These are phyloP conservation scores for Dasyprocta punctata DNA, from an alignment of 2,113 vertebrate species.

Conservation along the genomic window DNA sequence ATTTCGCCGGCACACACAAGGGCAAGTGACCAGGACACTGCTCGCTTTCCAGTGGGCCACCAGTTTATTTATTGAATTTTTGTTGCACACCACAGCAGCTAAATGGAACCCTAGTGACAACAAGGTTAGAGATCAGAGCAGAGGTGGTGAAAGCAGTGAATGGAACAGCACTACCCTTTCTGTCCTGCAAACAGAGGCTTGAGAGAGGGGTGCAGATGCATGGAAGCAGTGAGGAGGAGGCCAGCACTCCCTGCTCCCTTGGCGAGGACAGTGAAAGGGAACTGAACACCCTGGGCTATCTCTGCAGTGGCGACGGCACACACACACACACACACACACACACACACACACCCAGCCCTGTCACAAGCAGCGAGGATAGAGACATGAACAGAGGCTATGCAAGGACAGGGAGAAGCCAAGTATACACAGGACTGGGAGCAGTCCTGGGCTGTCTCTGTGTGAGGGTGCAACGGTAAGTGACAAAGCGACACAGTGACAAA, in stretches of 20 bases:
- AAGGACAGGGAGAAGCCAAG: background rate
- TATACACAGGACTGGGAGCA: background rate
- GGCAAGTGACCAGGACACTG: background rate
- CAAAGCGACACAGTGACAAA: background rate
- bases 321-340: too few relatives aligned
- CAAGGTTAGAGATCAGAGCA: background rate
- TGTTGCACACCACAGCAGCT: background rate
- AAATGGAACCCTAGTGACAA: background rate
- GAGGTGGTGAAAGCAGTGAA: background rate
- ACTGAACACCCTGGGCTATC: background rate
- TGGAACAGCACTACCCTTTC: background rate
- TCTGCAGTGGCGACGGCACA: background rate
- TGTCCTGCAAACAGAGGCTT: background rate
- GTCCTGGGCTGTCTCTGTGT: background rate
- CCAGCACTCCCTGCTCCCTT: background rate
- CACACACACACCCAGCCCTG: too few relatives aligned
- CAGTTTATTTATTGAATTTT: background rate
- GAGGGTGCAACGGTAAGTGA: background rate
- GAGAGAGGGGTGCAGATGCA: background rate
- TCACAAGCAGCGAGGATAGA: background rate
- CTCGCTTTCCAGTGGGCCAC: background rate
- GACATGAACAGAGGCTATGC: background rate
- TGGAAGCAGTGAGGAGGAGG: background rate
- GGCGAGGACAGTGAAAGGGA: background rate
- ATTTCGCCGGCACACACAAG: background rate